phyloP scores from a whole-genome alignment of 2,888 invertebrate species.

The Synergus japonicus region DNA sequence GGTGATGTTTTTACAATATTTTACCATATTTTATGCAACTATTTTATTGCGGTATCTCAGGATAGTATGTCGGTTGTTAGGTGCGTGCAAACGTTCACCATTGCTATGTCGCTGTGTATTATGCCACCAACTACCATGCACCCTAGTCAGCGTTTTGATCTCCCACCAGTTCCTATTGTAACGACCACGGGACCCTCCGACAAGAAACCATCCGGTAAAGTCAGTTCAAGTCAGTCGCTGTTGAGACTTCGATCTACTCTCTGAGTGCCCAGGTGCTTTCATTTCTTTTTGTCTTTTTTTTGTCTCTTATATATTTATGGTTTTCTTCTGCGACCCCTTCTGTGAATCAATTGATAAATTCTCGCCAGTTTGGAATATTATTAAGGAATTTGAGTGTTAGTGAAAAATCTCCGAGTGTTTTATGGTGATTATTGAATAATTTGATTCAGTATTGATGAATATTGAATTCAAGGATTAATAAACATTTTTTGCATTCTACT shows the following conservation, averaged over 20 bases:
- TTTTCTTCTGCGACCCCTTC: neutral
- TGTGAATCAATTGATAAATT: neutral
- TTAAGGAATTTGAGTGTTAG: neutral
- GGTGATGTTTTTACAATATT: no score
- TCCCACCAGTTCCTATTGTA: conserved; percentile 73
- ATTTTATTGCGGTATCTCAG: no score
- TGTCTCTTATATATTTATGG: no score
- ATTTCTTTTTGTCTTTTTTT: neutral
- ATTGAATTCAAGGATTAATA: no score
- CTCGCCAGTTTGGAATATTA: neutral
- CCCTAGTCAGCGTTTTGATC: conserved; percentile 70
- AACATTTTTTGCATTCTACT: conserved; percentile 39
- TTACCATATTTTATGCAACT: no score
- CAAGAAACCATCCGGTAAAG: conserved; percentile 69
- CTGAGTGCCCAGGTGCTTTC: conserved; percentile 46
- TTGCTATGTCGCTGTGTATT: neutral
- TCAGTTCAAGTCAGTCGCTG: conserved; percentile 74
- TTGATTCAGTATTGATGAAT: neutral
- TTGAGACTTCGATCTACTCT: conserved; percentile 70
- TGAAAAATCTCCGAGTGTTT: neutral
- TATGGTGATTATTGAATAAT: neutral
- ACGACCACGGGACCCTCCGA: conserved; percentile 60
- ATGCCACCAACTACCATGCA: conserved; percentile 8
- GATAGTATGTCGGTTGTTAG: no score
- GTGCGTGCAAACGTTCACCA: conserved; percentile 33